A percentile compares a stretch with the other conserved stretches of the same genome.
These are phyloP conservation scores for Rhopalosiphum padi DNA, from an alignment of 1,140 invertebrate genomes.

Conservation along the genomic window DNA sequence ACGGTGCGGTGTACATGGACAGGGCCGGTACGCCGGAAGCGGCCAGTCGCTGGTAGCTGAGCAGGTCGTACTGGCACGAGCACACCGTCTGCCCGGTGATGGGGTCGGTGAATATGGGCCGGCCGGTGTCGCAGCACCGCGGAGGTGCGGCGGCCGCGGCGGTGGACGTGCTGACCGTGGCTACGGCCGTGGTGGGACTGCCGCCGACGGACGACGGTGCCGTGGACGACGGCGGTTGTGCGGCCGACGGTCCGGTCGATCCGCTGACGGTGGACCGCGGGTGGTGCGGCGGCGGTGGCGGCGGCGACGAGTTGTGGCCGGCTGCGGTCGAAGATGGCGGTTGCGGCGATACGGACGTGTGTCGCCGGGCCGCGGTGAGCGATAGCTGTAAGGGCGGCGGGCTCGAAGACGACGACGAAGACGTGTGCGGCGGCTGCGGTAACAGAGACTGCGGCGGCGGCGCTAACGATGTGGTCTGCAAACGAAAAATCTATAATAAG, in stretches of 20 bases:
- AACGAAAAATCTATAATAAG: conserved; percentile 44
- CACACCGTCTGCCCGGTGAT: conserved; percentile 91
- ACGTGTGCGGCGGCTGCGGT: conserved; percentile 12
- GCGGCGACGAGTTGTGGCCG: neutral
- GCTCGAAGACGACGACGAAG: conserved; percentile 27
- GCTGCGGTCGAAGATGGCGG: neutral
- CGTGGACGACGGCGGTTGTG: neutral
- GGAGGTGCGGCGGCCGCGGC: conserved; percentile 60
- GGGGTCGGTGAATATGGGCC: conserved; percentile 90
- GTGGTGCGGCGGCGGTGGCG: neutral
- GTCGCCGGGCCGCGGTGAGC: conserved; percentile 2
- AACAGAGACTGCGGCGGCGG: conserved; percentile 22
- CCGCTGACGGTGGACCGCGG: neutral
- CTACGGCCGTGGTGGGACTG: conserved; percentile 31
- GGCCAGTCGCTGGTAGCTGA: conserved; percentile 66
- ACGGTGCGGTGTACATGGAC: conserved; percentile 73
- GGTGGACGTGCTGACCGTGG: conserved; percentile 7
- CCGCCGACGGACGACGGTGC: conserved; percentile 22
- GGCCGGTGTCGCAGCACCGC: conserved; percentile 89
- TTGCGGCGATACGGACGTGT: conserved; percentile 35
- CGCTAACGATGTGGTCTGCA: conserved; percentile 22
- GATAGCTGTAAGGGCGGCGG: neutral
- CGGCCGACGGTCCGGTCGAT: neutral
- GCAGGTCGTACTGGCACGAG: conserved; percentile 79
- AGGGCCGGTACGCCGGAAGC: conserved; percentile 76